phyloP scores from a whole-genome alignment of 2,888 invertebrate species.

The Cerceris ruficornis region DNA sequence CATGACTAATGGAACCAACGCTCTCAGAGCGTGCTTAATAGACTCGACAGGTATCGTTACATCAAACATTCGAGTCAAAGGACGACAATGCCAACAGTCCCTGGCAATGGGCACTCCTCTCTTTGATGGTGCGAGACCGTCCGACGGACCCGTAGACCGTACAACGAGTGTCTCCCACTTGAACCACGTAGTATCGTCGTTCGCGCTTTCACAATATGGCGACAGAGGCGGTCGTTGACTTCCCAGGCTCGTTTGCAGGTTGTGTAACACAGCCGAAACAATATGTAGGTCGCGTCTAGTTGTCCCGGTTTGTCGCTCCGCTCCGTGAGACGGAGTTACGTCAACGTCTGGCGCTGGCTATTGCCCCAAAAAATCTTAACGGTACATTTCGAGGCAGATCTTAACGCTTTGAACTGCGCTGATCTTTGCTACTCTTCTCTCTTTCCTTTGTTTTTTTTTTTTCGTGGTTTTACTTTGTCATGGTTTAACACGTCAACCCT shows the following conservation, averaged over 20 bases:
- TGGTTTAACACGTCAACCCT: too few relatives aligned
- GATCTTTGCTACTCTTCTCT: not conserved
- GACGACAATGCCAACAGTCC: too few relatives aligned
- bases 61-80: too few relatives aligned
- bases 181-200: slow-evolving; percentile 66
- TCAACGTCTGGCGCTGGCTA: slow-evolving; percentile 57
- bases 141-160: slow-evolving; percentile 16
- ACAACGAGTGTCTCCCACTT: slow-evolving; percentile 40
- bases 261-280: slow-evolving; percentile 67
- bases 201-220: slow-evolving; percentile 78
- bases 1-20: too few relatives aligned
- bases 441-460: not conserved
- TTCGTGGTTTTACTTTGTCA: not conserved
- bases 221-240: slow-evolving; percentile 61
- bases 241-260: slow-evolving; percentile 50
- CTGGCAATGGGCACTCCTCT: too few relatives aligned
- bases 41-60: too few relatives aligned
- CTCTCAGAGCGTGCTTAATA: too few relatives aligned
- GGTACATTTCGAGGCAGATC: slow-evolving; percentile 4
- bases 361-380: slow-evolving; percentile 37
- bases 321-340: slow-evolving; percentile 51
- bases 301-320: slow-evolving; percentile 59
- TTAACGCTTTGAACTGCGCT: slow-evolving; percentile 1
- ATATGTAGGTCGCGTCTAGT: slow-evolving; percentile 67
- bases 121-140: slow-evolving; percentile 4